Percentiles rank a stretch among this genome's conserved stretches.
Evolutionary conservation across 2,888 invertebrate species (phyloP).

Genomic region (Horisme vitalbata): DNA sequence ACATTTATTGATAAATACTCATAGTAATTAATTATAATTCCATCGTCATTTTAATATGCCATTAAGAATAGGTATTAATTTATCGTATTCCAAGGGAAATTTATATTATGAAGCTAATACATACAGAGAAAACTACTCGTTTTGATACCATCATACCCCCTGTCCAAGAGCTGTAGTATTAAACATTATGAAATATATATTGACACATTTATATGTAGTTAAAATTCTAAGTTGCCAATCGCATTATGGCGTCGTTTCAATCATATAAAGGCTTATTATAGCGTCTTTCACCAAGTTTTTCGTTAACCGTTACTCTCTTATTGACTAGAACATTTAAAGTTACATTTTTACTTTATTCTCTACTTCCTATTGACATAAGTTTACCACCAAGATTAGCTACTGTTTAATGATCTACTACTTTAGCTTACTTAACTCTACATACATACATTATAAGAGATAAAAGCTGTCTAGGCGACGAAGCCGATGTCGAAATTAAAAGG

Average conservation of each 20-base stretch:
- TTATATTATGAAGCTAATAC: constrained; percentile 76
- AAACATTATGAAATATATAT: constrained; percentile 58
- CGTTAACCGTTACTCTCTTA: constrained; percentile 71
- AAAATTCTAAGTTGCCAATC: constrained; percentile 79
- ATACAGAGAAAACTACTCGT: constrained; percentile 74
- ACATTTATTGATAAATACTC: constrained; percentile 71
- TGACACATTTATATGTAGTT: constrained; percentile 68
- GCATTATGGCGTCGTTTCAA: constrained; percentile 66
- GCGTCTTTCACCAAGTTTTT: constrained; percentile 81
- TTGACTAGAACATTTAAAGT: constrained; percentile 75
- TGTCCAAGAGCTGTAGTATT: constrained; percentile 70
- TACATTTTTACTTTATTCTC: constrained; percentile 71
- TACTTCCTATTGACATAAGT: constrained; percentile 81
- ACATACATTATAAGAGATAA: constrained; percentile 75
- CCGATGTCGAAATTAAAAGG: constrained; percentile 43
- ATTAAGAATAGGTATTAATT: constrained; percentile 69
- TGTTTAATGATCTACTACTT: constrained; percentile 67
- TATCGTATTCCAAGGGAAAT: constrained; percentile 62
- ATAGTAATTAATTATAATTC: constrained; percentile 59
- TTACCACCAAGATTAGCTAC: constrained; percentile 79
- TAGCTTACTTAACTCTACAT: constrained; percentile 80
- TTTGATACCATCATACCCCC: constrained; percentile 73
- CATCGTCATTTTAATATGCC: constrained; percentile 74
- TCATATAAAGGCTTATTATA: constrained; percentile 77
- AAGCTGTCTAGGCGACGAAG: constrained; percentile 59